phyloP scores from a whole-genome alignment of 1,140 invertebrate genomes.

The Musca vetustissima region DNA sequence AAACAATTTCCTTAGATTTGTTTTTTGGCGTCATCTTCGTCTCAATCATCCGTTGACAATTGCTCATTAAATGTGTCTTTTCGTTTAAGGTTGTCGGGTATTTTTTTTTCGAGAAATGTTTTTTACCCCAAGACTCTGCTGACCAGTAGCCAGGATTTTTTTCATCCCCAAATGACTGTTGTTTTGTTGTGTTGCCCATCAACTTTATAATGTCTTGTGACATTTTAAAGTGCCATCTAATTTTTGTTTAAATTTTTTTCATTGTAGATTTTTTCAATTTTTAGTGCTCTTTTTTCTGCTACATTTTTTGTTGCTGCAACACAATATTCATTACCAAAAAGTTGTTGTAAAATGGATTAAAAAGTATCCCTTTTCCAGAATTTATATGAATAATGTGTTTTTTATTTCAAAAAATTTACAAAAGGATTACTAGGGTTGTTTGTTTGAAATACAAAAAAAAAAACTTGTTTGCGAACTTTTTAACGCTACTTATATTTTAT shows the following conservation, averaged over 20 bases:
- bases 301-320: slow-evolving; percentile 22
- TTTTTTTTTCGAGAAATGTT: background rate
- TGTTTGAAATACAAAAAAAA: background rate
- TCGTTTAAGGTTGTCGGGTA: background rate
- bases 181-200: background rate
- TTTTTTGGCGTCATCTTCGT: background rate
- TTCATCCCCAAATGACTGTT: background rate
- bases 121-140: background rate
- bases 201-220: slow-evolving; percentile 34
- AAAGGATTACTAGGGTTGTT: slow-evolving; percentile 53
- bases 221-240: slow-evolving; percentile 56
- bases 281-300: background rate
- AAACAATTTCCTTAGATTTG: background rate
- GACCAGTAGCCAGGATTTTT: background rate
- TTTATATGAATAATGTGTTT: background rate
- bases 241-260: slow-evolving; percentile 35
- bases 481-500: background rate
- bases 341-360: slow-evolving; percentile 50
- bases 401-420: slow-evolving; percentile 43
- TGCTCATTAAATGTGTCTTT: slow-evolving; percentile 21
- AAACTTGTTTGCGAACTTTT: background rate
- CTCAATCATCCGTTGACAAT: slow-evolving; percentile 5
- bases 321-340: slow-evolving; percentile 20
- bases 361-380: slow-evolving; percentile 36
- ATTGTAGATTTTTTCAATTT: slow-evolving; percentile 8